Base-by-base conservation (phyloP, 2,888 invertebrate genomes). In the Mactromeris polynyma region DNA sequence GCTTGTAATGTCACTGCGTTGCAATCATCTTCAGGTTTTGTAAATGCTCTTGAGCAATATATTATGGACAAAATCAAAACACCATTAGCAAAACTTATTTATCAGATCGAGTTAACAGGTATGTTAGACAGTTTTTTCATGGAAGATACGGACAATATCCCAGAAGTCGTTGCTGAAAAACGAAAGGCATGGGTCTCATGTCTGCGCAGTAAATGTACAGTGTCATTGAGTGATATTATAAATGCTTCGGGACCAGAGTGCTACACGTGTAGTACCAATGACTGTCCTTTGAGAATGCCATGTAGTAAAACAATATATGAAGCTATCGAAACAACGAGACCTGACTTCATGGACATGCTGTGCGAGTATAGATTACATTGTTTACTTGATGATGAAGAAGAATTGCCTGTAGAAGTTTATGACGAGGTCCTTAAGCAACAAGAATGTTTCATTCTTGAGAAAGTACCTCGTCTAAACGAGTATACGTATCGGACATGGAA, bases 241-340 rank as follows among this genome's bases (percentile, higher is more conserved):
- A 81, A 88, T 7, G 89, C 90, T 69, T 73, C 88, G n/a, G 93
- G 93, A 26, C 94, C 94, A 19, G 93, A 93, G 79, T 91, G 92
- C 78, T 94, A 91, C 77, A 85, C 81, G 9, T 92, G 93, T 58
- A 81, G 58, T 4, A 84, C 87, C 0, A 33, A 81, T 42, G 86
- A 88, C 78, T 26, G 89, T 2, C 26, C 51, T 31, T 42, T 92
- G 11, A 87, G 64, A 14, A 92, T 92, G 90, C 94, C 94, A 54
- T 91, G 92, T 81, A 92, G 92, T 86, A 81, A 73, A 19, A 14
- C 69, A 19, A 69, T 93, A 2, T 90, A 88, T 79, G 73, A 86
- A 0, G 77, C 77, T 17, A 85, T 93, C 33, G 92, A 94, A 73
- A 26, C 79, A 69, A 86, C 88, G 7, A 89, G 82, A 64, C 89